These are phyloP conservation scores for Cheiracanthium punctorium DNA, from an alignment of 2,888 invertebrate species.

Conservation along the genomic window DNA sequence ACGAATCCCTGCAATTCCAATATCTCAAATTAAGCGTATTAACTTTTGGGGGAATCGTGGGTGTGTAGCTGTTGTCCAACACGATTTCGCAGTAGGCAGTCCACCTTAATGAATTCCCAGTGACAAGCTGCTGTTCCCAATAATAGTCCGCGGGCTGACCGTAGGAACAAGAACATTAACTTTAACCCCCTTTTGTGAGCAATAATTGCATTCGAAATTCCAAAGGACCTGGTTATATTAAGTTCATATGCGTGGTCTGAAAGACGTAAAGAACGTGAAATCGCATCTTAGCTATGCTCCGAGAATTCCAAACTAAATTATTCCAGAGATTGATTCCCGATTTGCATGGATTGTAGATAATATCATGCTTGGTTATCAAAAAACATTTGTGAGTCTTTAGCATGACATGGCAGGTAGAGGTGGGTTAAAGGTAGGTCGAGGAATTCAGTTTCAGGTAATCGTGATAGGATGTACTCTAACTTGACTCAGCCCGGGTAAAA, in stretches of 20 bases:
- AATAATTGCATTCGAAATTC: background rate
- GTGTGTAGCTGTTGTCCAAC: slow-evolving; percentile 4
- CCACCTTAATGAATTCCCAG: background rate
- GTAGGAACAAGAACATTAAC: background rate
- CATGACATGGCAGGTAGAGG: too few relatives aligned
- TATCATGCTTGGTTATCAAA: too few relatives aligned
- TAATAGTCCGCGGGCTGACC: background rate
- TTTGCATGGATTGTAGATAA: too few relatives aligned
- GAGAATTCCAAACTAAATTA: background rate
- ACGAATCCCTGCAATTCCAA: background rate
- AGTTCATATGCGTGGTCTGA: background rate
- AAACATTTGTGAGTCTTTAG: too few relatives aligned
- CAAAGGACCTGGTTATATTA: background rate
- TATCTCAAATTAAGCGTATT: background rate
- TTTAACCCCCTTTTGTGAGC: background rate
- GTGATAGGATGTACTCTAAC: too few relatives aligned
- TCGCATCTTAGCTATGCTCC: background rate
- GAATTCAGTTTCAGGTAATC: too few relatives aligned
- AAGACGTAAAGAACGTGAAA: background rate
- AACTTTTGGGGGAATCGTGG: background rate
- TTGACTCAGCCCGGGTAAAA: too few relatives aligned
- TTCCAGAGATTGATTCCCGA: too few relatives aligned
- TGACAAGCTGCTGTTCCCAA: background rate
- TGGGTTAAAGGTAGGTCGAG: too few relatives aligned
- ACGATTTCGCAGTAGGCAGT: background rate